Evolutionary conservation across 1,140 invertebrate species (phyloP).

Genomic region (Holotrichia oblita): DNA sequence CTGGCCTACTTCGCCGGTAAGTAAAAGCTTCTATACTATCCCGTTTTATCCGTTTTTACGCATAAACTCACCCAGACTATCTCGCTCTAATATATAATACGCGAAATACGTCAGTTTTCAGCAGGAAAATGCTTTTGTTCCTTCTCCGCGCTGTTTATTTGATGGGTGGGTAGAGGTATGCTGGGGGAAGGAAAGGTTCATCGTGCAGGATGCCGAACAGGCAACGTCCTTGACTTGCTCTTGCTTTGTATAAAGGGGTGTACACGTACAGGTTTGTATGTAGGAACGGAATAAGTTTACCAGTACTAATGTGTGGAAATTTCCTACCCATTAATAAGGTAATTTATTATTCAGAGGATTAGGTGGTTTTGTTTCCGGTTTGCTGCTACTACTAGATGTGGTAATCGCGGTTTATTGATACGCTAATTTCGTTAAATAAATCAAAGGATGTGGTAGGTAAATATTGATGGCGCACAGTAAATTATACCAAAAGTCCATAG

Average conservation of each 20-base stretch:
- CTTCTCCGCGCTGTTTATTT: background rate
- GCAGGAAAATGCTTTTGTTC: background rate
- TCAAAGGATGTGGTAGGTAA: background rate
- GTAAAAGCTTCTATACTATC: constrained; percentile 55
- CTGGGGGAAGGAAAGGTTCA: too few species aligned
- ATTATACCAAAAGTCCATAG: too few species aligned
- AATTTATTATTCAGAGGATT: constrained; percentile 15
- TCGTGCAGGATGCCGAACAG: too few species aligned
- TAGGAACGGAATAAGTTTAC: background rate
- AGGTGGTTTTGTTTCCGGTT: background rate
- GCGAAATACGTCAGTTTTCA: background rate
- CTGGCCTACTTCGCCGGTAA: constrained; percentile 94
- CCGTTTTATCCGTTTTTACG: constrained; percentile 11
- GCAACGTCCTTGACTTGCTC: too few species aligned
- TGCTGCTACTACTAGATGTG: background rate
- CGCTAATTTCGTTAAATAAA: background rate
- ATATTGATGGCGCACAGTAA: background rate
- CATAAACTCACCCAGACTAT: background rate
- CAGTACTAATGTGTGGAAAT: constrained; percentile 1
- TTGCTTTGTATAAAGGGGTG: too few species aligned
- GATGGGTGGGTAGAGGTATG: too few species aligned
- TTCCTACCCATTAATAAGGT: constrained; percentile 1
- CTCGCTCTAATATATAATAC: background rate
- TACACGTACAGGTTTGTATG: background rate
- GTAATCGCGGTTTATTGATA: background rate